Base-by-base conservation (phyloP, 2,113 vertebrate species). In the Oryzias melastigma region DNA sequence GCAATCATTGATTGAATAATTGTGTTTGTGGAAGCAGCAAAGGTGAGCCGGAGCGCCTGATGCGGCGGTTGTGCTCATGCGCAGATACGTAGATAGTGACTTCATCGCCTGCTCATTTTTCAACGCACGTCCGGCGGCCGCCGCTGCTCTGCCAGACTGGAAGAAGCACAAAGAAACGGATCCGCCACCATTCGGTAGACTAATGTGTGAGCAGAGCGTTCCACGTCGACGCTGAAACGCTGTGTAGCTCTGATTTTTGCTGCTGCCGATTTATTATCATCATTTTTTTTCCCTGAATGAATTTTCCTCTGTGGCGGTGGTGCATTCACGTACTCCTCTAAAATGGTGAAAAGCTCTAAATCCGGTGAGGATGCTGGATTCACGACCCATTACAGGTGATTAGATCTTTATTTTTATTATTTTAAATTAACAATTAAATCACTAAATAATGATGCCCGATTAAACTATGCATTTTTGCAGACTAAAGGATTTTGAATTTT, bases 81-180 rank as follows among this genome's bases (percentile, higher is more conserved):
- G 17, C 71, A 51, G 70, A 73, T 58, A 80, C 85, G 87, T 84
- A 71, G 83, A 82, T 79, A 64, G 85, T 88, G 87, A 89, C 89
- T 86, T 87, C 85, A 85, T 74, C 47, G n/a, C 46, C 46, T 47
- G 46, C 67, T 80, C 70, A 57, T 81, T 75, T 71, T 75, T 77
- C 81, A 59, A 62, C 8, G 77, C 77, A 80, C 77, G 78, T 85
- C 78, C 73, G 55, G 63, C 7, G 54, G 66, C 67, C 55, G 73
- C 65, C 75, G 80, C 62, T 75, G n/a, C 65, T 59, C 52, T 53
- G 22, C 19, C 57, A 78, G 44, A 62, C 71, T 77, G 84, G 73
- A 82, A 62, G 17, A 17, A 40, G 75, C 66, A 51, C 25, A 50
- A 52, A 76, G 66, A 80, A 73, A 47, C 7, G 51, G 6, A 61